Conservation (phyloP, 2,888 invertebrate genomes). For the Cetonia aurata region DNA sequence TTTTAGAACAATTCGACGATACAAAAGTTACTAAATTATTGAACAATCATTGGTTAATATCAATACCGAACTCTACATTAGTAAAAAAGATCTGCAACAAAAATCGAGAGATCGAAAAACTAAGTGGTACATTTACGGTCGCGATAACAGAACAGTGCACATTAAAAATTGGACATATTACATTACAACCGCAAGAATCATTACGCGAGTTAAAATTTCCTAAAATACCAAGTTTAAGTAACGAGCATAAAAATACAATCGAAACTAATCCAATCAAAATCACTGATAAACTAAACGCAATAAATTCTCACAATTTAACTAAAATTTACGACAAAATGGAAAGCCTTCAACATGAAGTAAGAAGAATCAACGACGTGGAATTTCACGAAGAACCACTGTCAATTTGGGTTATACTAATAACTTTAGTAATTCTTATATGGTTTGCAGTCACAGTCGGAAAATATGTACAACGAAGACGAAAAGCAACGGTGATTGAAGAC, state of each 20-base stretch:
- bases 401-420: conserved; percentile 3
- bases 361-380: conserved; percentile 5
- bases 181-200: conserved; percentile 2
- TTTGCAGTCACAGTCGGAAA: neutral
- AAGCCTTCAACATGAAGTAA: neutral
- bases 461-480: neutral
- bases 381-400: conserved; percentile 7
- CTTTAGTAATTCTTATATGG: conserved; percentile 1
- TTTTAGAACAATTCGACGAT: conserved; percentile 1
- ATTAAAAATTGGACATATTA: neutral
- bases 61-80: neutral
- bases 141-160: neutral
- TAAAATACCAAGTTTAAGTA: neutral
- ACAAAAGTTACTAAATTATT: conserved; percentile 3
- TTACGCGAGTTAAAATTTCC: conserved; percentile 4
- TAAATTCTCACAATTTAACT: conserved; percentile 1
- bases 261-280: neutral
- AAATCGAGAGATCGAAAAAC: conserved; percentile 1
- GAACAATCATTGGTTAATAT: conserved; percentile 8
- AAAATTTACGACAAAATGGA: conserved; percentile 1
- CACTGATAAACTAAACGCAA: neutral
- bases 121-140: neutral
- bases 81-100: neutral
- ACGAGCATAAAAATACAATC: neutral
- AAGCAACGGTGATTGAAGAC: too few species aligned